phyloP scores from a whole-genome alignment of 2,888 invertebrate species.

The Cataglyphis albicans region DNA sequence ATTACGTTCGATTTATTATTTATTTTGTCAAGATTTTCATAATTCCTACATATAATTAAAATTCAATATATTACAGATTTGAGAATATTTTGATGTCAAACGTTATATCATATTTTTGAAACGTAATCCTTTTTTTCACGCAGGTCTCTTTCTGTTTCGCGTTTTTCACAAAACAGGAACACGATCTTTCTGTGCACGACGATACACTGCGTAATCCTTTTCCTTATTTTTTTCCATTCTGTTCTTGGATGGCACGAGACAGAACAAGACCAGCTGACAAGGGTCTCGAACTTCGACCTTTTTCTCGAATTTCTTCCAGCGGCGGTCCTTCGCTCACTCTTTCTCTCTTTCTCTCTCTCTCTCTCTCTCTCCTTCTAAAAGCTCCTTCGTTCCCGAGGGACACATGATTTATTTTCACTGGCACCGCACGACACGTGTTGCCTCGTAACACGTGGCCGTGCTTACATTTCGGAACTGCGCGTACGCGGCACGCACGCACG shows the following conservation, averaged over 20 bases:
- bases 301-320: slow-evolving; percentile 79
- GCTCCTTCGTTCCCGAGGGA: slow-evolving; percentile 61
- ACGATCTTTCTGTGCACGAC: slow-evolving; percentile 1
- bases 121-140: background rate
- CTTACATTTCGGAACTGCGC: slow-evolving; percentile 73
- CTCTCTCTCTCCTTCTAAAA: slow-evolving; percentile 9
- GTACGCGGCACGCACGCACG: slow-evolving; percentile 50
- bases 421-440: slow-evolving; percentile 82
- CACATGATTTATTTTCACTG: slow-evolving; percentile 82
- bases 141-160: background rate
- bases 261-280: slow-evolving; percentile 69
- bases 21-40: background rate
- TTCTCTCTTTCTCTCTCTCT: background rate
- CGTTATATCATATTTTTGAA: background rate
- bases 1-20: background rate
- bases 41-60: background rate
- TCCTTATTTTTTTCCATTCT: slow-evolving; percentile 51
- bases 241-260: slow-evolving; percentile 73
- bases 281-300: slow-evolving; percentile 70
- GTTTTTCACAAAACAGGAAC: background rate
- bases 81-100: background rate
- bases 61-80: background rate
- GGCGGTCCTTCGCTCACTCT: slow-evolving; percentile 2
- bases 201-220: slow-evolving; percentile 37
- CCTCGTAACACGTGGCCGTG: slow-evolving; percentile 77